phyloP scores from a whole-genome alignment of 2,888 invertebrate species.

The Desoria tigrina region DNA sequence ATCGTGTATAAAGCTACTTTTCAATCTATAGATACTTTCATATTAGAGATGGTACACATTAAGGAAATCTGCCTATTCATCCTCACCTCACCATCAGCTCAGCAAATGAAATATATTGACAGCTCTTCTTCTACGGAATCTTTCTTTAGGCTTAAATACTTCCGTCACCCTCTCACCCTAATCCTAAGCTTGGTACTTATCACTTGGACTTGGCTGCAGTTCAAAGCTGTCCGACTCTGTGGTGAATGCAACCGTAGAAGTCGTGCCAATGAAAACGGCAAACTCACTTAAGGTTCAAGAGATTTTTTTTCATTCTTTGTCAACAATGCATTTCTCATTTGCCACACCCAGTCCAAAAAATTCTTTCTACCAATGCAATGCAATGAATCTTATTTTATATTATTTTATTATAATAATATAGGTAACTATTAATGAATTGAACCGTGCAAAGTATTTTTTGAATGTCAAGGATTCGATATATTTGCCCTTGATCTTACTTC shows the following conservation, averaged over 20 bases:
- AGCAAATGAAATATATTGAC: background rate
- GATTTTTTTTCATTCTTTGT: too few relatives aligned
- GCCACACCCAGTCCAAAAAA: too few relatives aligned
- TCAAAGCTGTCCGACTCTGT: too few relatives aligned
- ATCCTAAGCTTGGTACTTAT: background rate
- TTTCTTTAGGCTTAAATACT: background rate
- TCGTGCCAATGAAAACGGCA: constrained; percentile 1
- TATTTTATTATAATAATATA: too few relatives aligned
- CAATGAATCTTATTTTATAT: too few relatives aligned
- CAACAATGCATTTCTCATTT: too few relatives aligned
- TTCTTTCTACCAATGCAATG: too few relatives aligned
- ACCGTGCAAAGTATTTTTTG: too few relatives aligned
- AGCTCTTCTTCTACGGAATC: too few relatives aligned
- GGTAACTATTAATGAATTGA: too few relatives aligned
- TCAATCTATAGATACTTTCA: background rate
- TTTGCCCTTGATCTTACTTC: too few relatives aligned
- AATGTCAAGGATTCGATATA: too few relatives aligned
- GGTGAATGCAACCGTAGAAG: background rate
- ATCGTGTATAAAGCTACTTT: background rate
- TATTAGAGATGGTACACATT: background rate
- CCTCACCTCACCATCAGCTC: background rate
- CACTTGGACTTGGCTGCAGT: background rate
- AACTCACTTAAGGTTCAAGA: background rate
- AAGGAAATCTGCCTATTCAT: constrained; percentile 7
- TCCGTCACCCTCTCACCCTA: constrained; percentile 1